Base-by-base conservation (phyloP, 2,113 vertebrate species). In the Scalopus aquaticus region DNA sequence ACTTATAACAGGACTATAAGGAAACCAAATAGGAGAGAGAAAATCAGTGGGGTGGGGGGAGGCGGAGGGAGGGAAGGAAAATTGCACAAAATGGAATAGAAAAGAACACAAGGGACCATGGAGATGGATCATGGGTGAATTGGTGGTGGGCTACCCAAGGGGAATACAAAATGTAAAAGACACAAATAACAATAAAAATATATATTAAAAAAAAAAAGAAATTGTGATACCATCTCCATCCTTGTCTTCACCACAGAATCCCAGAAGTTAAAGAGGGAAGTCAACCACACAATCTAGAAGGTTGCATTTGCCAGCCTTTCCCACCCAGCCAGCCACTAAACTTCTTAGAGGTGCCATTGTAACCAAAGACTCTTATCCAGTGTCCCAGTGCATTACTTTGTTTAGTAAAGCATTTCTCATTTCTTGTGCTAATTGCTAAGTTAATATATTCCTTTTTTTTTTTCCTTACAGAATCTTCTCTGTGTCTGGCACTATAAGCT, bases 341-440 rank as follows among this genome's bases (percentile, higher is more conserved):
- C 58, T 70, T 76, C 60, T 77, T 42, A 90, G 90, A 90, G 73
- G 3, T 30, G 70, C 81, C 76, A 80, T 35, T 82, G 81, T 65
- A 77, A 92, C 32, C 74, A 84, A 17, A 80, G 46, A 91, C 89
- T 69, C 19, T 92, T 90, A 89, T 56, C 54, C 80, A 39, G 26
- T 42, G 37, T 51, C 54, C 28, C 77, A 81, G 67, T 37, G 16
- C 51, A 17, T 80, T 54, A 35, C 70, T 89, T 89, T 37, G 56
- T 83, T 89, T 79, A 58, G 44, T 76, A 85, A 80, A 35, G 73
- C 24, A 88, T 39, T 83, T 88, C 80, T 49, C 49, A 70, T 76
- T 86, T 83, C 77, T 84, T 56, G 79, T 3, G 35, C 15, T 90
- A 82, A 72, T 37, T 78, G 22, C 6, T 72, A 88, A 93, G 20